Percentiles rank a stretch among this genome's conserved stretches.
phyloP scores from a whole-genome alignment of 2,888 invertebrate genomes.

The Agrotis ipsilon region DNA sequence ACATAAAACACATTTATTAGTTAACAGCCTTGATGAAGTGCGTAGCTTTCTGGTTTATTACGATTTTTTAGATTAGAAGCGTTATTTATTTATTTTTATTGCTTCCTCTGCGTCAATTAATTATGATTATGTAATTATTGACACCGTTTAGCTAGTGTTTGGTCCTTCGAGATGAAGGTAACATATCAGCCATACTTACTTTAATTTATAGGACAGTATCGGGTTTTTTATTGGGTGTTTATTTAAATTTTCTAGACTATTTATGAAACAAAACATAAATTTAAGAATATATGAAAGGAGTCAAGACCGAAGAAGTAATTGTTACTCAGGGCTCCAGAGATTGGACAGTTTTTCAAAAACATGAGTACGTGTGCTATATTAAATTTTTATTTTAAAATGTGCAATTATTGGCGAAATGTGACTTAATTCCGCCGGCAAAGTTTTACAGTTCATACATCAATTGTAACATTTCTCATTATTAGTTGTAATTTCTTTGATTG shows the following conservation, averaged over 20 bases:
- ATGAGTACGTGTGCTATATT: too few species aligned
- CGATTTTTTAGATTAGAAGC: neutral
- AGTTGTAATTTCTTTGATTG: conserved; percentile 33
- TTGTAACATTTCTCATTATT: conserved; percentile 27
- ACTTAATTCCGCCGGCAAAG: neutral
- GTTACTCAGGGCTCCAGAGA: too few species aligned
- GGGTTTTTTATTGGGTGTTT: too few species aligned
- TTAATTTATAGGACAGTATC: neutral
- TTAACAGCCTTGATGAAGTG: conserved; percentile 26
- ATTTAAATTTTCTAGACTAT: too few species aligned
- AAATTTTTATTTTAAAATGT: too few species aligned
- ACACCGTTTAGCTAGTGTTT: neutral
- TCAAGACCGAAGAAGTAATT: too few species aligned
- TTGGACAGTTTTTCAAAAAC: too few species aligned
- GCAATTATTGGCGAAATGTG: neutral
- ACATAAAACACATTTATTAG: conserved; percentile 46
- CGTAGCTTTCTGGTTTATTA: neutral
- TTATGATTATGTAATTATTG: neutral
- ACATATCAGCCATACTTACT: neutral
- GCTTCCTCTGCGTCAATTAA: conserved; percentile 6
- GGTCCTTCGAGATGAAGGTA: conserved; percentile 8
- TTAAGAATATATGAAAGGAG: too few species aligned
- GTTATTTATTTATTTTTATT: neutral
- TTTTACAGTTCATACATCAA: conserved; percentile 29
- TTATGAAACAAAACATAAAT: too few species aligned